These are phyloP conservation scores for Monodelphis domestica DNA, from an alignment of 2,797 vertebrate species.

Conservation along the genomic window DNA sequence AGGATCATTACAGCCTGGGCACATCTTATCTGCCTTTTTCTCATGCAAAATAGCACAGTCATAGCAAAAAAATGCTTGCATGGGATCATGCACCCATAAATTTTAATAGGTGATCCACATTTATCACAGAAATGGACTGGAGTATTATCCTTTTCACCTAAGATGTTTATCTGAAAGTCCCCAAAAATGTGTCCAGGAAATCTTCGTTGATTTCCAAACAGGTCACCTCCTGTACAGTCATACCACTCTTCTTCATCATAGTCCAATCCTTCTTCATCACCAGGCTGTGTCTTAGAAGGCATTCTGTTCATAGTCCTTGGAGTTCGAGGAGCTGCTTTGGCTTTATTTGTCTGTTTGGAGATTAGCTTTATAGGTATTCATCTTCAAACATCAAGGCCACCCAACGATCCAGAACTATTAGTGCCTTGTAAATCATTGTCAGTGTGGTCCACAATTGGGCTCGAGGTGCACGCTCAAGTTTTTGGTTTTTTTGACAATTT, in stretches of 20 bases:
- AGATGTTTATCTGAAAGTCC: conserved; percentile 98
- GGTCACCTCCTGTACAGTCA: conserved; percentile 94
- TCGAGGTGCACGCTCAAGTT: no score
- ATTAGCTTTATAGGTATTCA: conserved; percentile 98
- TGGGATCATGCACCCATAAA: conserved; percentile 99
- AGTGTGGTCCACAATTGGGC: no score
- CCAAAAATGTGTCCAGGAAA: conserved; percentile 94
- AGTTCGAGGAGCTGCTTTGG: conserved; percentile 89
- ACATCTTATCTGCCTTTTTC: conserved; percentile 99
- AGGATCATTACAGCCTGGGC: conserved; percentile 96
- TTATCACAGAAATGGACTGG: conserved; percentile 99
- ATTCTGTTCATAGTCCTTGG: conserved; percentile 89
- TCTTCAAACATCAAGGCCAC: conserved; percentile 96
- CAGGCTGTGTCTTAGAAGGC: conserved; percentile 89
- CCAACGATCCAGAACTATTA: conserved; percentile 95
- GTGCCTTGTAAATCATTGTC: conserved; percentile 99
- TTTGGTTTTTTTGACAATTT: no score
- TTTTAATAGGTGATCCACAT: conserved; percentile 96
- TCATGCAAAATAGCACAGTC: conserved; percentile 98
- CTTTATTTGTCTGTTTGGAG: conserved; percentile 93
- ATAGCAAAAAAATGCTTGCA: conserved; percentile 99
- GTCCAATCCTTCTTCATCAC: conserved; percentile 94
- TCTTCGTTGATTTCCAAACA: conserved; percentile 93
- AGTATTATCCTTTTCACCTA: conserved; percentile 96
- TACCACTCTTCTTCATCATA: conserved; percentile 96